A percentile compares a stretch with the other conserved stretches of the same genome.
Evolutionary conservation across 1,140 invertebrate species (phyloP).

Genomic region (Protaetia brevitarsis): DNA sequence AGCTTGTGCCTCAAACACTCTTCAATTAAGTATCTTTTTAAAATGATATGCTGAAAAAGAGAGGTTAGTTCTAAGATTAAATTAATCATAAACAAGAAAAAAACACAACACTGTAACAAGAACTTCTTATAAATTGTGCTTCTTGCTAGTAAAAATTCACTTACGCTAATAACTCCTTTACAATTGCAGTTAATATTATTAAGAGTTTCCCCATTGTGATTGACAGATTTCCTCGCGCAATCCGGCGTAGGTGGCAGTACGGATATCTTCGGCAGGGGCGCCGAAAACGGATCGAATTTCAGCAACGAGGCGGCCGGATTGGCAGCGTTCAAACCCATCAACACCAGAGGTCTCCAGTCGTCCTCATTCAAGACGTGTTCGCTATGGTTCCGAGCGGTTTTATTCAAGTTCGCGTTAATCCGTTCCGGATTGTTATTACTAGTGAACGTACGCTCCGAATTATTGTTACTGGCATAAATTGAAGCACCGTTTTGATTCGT

Average conservation of each 20-base stretch:
- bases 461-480: constrained; percentile 16
- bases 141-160: neutral
- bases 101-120: too few species aligned
- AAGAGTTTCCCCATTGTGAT: constrained; percentile 21
- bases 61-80: too few species aligned
- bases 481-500: constrained; percentile 42
- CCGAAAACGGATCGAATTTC: constrained; percentile 56
- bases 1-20: too few species aligned
- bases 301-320: constrained; percentile 62
- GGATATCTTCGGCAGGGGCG: constrained; percentile 64
- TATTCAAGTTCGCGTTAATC: constrained; percentile 16
- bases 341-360: constrained; percentile 60
- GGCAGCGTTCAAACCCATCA: constrained; percentile 62
- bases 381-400: constrained; percentile 23
- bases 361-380: constrained; percentile 42
- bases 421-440: constrained; percentile 20
- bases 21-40: too few species aligned
- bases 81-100: too few species aligned
- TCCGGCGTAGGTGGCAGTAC: constrained; percentile 74
- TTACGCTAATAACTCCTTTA: neutral
- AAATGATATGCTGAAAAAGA: too few species aligned
- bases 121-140: neutral
- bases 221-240: constrained; percentile 30
- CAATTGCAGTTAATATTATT: constrained; percentile 17
- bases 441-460: neutral